Evolutionary conservation across 2,113 vertebrate genomes (phyloP), one percentile per base, ranked within the genome.

Genomic region (Sinocyclocheilus anophthalmus): DNA sequence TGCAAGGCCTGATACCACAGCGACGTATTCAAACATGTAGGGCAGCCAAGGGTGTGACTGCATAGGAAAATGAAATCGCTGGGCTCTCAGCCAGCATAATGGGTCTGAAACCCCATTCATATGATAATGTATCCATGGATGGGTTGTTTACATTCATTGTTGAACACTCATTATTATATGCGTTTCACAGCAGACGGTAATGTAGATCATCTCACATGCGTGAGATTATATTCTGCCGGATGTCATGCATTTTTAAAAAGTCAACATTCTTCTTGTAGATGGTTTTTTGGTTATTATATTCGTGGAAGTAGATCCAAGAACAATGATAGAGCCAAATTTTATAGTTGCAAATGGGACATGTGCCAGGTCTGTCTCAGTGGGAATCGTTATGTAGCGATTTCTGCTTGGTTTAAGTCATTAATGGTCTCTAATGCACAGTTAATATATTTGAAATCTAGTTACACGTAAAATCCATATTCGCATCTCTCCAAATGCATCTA

Each of bases 31-130:
- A 84, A 37, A 73, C 73, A 73, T 85, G 72, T 81, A 65, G 80
- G 72, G 75, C 53, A 87, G 84, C 65, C 67, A 73, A 83, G 42
- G 72, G 59, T 76, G 69, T 24, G 67, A 76, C 77, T 87, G 77
- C 77, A 82, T 30, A 8, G 24, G 65, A 72, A 85, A 84, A 87
- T 61, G 33, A 87, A 87, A 85, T 82, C 42, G 63, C 55, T 78
- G 50, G 84, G 85, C 73, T 87, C 33, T 69, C 82, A 81, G 50
- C 82, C 39, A 55, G 86, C 75, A 84, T 87, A 89, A 87, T 87
- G 80, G 80, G 84, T 80, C 70, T 75, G 24, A 26, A 42, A 69
- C 59, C 26, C 84, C 73, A 85, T 89, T 89, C 79, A 83, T 85
- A 89, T 86, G 86, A 26, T 89, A 87, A 89, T 86, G 67, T 30